phyloP scores from a whole-genome alignment of 2,113 vertebrate genomes.

The Kryptolebias marmoratus region DNA sequence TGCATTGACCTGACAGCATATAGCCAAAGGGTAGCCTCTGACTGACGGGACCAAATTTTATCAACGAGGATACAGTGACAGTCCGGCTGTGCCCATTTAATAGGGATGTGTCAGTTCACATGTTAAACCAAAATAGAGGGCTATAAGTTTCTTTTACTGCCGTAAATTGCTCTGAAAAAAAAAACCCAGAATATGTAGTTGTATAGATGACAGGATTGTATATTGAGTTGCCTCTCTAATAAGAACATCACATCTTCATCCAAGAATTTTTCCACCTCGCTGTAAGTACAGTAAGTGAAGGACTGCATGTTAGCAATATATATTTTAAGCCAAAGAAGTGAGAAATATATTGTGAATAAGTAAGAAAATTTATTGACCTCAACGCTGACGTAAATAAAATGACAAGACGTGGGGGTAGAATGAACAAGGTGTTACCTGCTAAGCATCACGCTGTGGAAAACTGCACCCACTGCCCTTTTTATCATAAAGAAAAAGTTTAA shows the following conservation, averaged over 20 bases:
- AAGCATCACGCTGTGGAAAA: conserved; percentile 26
- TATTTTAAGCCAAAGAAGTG: conserved; percentile 6
- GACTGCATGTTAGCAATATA: conserved; percentile 1
- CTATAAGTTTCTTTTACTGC: conserved; percentile 1
- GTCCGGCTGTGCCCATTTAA: conserved; percentile 3
- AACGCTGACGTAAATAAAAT: conserved; percentile 6
- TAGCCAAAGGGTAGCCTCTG: conserved; percentile 19
- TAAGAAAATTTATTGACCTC: neutral
- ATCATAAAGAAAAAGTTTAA: conserved; percentile 19
- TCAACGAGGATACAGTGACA: conserved; percentile 4
- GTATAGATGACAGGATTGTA: neutral
- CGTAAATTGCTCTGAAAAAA: neutral
- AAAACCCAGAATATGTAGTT: neutral
- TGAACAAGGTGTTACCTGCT: neutral
- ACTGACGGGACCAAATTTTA: conserved; percentile 18
- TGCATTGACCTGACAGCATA: conserved; percentile 31
- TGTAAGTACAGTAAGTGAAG: neutral
- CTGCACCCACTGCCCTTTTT: neutral
- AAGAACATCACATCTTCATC: neutral
- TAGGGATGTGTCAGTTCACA: conserved; percentile 5
- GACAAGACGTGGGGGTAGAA: neutral
- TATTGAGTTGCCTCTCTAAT: conserved; percentile 10
- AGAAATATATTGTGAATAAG: conserved; percentile 12
- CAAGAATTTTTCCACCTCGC: neutral
- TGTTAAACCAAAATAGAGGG: neutral